Conservation (phyloP, 1,140 invertebrate species). For the Euura lappo region DNA sequence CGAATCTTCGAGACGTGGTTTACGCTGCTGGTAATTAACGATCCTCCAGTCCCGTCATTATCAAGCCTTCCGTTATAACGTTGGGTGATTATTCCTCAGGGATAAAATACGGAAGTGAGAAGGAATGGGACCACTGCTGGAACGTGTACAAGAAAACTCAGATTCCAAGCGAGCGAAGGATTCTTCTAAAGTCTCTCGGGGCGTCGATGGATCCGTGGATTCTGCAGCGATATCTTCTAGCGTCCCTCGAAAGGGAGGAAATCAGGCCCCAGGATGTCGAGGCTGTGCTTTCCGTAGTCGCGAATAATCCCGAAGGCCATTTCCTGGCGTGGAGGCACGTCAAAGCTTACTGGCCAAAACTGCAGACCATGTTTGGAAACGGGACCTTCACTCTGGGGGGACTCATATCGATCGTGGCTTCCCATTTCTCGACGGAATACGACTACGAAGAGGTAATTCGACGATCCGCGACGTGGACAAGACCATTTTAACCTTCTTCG, state of each 20-base stretch:
- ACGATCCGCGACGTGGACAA: background rate
- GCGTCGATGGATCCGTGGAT: conserved; percentile 75
- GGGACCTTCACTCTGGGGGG: conserved; percentile 72
- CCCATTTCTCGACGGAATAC: conserved; percentile 74
- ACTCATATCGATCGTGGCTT: conserved; percentile 72
- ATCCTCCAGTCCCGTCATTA: background rate
- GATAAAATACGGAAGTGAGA: conserved; percentile 68
- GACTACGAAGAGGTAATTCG: conserved; percentile 72
- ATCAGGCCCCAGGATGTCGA: conserved; percentile 75
- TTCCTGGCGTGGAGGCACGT: conserved; percentile 80
- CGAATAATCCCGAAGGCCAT: conserved; percentile 74
- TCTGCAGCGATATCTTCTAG: conserved; percentile 72
- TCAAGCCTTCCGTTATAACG: too few species aligned
- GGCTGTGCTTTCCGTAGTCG: conserved; percentile 71
- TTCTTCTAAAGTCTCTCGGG: conserved; percentile 75
- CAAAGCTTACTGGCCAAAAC: conserved; percentile 73
- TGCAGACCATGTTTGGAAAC: conserved; percentile 71
- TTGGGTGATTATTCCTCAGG: conserved; percentile 38
- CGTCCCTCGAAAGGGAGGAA: conserved; percentile 68
- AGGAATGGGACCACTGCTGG: conserved; percentile 81
- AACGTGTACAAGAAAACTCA: conserved; percentile 70
- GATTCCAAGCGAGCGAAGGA: conserved; percentile 70
- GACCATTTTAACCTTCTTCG: background rate
- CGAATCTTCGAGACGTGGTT: conserved; percentile 76
- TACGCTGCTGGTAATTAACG: conserved; percentile 70